Evolutionary conservation across 2,113 vertebrate species (phyloP), one percentile per base, ranked within the genome.

Genomic region (Hystrix cristata): DNA sequence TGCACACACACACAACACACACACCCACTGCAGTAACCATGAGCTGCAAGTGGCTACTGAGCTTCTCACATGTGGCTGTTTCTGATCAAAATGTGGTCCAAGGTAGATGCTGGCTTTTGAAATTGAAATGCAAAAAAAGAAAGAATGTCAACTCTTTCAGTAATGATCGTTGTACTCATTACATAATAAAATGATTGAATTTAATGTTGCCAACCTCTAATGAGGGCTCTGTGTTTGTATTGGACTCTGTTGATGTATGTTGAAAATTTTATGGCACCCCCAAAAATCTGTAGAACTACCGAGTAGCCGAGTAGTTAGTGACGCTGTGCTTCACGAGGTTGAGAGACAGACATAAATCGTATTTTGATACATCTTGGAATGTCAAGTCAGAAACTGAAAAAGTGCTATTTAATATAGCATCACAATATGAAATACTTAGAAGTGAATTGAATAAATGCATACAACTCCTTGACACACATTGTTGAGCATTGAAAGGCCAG

Each of bases 1-100:
- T 2, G 38, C 38, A 38, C 38, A 38, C 38, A 38, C 38, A 38
- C 38, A 38, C 38, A 38, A 38, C 38, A 38, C 38, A 38, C 38
- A 38, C 18, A 43, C 43, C 53, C 8, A 0, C 46, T 8, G 0
- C 1, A 12, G 10, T 29, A 21, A 5, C 31, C 19, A 7, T 0
- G 2, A 62, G 18, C 38, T 55, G 0, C 53, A 0, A 3, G 48
- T 38, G 23, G 8, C n/a, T 13, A 1, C 12, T 10, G 38, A 85
- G 13, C 12, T 2, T 14, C 38, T 64, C 67, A 64, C 1, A 9
- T 4, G 10, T 43, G 8, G 34, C 43, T 55, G 2, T 74, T 94
- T 60, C 18, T 48, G 46, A 25, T 51, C 15, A 21, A 90, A 69
- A 51, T 43, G 25, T 12, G 43, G 18, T 43, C 60, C 38, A 48